Evolutionary conservation across 1,140 invertebrate species (phyloP), one percentile per base, ranked within the genome.

Genomic region (Grapholita molesta): DNA sequence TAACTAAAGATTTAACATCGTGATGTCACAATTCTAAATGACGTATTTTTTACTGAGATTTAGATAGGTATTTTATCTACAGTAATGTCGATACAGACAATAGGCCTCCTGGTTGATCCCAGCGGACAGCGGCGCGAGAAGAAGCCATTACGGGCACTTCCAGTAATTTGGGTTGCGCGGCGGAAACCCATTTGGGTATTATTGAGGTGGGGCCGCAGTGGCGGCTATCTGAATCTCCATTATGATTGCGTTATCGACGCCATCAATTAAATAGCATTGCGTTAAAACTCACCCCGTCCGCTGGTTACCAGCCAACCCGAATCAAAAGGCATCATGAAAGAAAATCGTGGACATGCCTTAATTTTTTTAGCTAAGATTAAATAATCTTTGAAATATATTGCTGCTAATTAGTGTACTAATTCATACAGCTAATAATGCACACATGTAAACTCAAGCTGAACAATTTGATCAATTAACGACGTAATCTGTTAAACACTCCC

Each of bases 241-340:
- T 86, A 84, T 83, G 68, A 83, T 75, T 80, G 71, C 72, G 79
- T 84, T 88, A 88, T 88, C 78, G 78, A 81, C 76, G 72, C 76
- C 78, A 88, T 87, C 83, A 88, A 86, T 88, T 89, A 88, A 84
- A 76, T 76, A 77, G 70, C 77, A 83, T 87, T 85, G 88, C 77
- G 83, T 86, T 83, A 83, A 86, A 89, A 86, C 81, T 85, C 80
- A 84, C 79, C 81, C 79, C 76, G 73, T 70, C 80, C 79, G 82
- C 86, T 82, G 83, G 84, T 86, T 87, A 86, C 76, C 75, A 68
- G 73, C 72, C 71, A 73, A 74, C 77, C 75, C 57, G 32, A 66
- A 35, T 69, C 52, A 72, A 30, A 30, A 69, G 73, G 69, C 67
- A 33, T 18, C 48, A 69, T 18, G 38, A 67, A 30, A 68, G 70